Conservation (phyloP, 2,888 invertebrate species). For the Eilema sororculum region DNA sequence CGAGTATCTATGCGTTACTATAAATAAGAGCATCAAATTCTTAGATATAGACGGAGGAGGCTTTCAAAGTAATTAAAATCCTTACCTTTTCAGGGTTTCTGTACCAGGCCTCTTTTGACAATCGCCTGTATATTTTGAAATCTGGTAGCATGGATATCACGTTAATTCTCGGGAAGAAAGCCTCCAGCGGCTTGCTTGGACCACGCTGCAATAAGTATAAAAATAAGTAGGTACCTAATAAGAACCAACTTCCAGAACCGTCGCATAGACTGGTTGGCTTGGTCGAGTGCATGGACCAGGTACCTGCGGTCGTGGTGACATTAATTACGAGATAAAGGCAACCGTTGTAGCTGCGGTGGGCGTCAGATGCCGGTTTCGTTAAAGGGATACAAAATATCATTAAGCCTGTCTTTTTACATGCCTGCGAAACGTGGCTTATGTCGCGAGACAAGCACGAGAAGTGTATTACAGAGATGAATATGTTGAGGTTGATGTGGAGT, state of each 20-base stretch:
- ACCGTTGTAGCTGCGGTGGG: too few species aligned
- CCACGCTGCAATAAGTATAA: slow-evolving; percentile 65
- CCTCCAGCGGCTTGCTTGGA: slow-evolving; percentile 59
- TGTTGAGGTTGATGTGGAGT: too few species aligned
- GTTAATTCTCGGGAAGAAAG: slow-evolving; percentile 69
- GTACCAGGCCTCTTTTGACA: slow-evolving; percentile 76
- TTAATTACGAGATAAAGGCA: too few species aligned
- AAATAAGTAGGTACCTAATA: background rate
- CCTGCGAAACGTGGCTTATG: too few species aligned
- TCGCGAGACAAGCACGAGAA: too few species aligned
- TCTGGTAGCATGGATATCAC: slow-evolving; percentile 60
- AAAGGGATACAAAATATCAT: background rate
- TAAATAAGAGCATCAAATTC: background rate
- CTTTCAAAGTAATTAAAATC: background rate
- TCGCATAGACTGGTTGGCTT: too few species aligned
- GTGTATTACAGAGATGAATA: too few species aligned
- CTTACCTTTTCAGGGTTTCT: slow-evolving; percentile 76
- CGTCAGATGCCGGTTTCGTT: background rate
- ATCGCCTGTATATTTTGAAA: slow-evolving; percentile 70
- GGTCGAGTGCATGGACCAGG: background rate
- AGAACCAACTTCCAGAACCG: background rate
- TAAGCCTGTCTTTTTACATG: background rate
- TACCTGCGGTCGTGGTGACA: too few species aligned
- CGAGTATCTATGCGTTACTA: too few species aligned
- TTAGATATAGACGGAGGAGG: background rate